Conservation (phyloP, 2,888 invertebrate genomes). For the Stenichneumon culpator region DNA sequence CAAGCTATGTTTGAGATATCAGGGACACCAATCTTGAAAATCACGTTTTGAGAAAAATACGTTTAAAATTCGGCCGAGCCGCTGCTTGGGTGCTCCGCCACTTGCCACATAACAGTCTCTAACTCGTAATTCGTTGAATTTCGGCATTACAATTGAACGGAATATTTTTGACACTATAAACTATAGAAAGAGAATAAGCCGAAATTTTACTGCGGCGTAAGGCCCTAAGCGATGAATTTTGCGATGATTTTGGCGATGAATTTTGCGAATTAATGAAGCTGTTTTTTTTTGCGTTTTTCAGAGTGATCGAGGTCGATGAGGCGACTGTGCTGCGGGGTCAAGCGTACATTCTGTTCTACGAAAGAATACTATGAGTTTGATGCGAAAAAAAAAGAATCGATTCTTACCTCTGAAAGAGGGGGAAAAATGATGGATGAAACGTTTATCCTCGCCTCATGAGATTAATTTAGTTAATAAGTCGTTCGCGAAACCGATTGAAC, state of each 20-base stretch:
- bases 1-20: neutral
- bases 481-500: conserved; percentile 17
- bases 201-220: too few relatives aligned
- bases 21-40: too few relatives aligned
- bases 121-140: too few relatives aligned
- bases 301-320: conserved; percentile 92
- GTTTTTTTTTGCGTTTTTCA: conserved; percentile 69
- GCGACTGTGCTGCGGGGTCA: conserved; percentile 93
- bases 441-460: conserved; percentile 42
- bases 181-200: too few relatives aligned
- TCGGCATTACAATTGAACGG: too few relatives aligned
- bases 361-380: conserved; percentile 91
- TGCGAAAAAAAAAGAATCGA: conserved; percentile 1
- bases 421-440: conserved; percentile 30
- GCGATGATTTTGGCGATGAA: neutral
- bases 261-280: neutral
- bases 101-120: too few relatives aligned
- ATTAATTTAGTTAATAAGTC: conserved; percentile 39
- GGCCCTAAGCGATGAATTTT: neutral
- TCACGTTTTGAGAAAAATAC: too few relatives aligned
- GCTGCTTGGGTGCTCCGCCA: too few relatives aligned
- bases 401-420: conserved; percentile 7
- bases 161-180: too few relatives aligned
- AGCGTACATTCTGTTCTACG: conserved; percentile 98
- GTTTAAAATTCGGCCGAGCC: too few relatives aligned